Percentiles rank a stretch among this genome's conserved stretches.
phyloP scores from a whole-genome alignment of 1,140 invertebrate genomes.

The Caenorhabditis brenneri region DNA sequence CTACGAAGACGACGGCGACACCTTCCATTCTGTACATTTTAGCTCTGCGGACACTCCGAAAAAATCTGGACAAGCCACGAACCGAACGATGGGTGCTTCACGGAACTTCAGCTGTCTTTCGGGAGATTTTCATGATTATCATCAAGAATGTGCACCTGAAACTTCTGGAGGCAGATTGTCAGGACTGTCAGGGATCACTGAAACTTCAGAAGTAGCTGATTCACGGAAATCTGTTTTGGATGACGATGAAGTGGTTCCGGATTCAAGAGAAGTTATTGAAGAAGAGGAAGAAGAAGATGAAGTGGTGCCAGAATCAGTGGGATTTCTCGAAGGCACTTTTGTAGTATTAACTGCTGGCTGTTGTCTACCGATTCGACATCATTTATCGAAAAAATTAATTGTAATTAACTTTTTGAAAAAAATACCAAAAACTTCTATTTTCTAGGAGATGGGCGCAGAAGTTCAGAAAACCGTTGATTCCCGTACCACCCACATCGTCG shows the following conservation, averaged over 20 bases:
- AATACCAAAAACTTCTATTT: background rate
- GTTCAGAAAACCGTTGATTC: background rate
- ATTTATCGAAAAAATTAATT: slow-evolving; percentile 21
- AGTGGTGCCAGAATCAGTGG: background rate
- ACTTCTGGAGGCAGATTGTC: background rate
- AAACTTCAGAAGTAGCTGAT: background rate
- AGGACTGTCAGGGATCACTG: too few species aligned
- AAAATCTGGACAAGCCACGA: background rate
- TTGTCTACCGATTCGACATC: background rate
- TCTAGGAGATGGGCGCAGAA: background rate
- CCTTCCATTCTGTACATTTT: background rate
- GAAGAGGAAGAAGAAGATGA: background rate
- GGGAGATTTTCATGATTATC: background rate
- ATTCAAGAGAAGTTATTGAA: background rate
- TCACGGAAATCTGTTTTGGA: background rate
- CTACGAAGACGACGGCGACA: background rate
- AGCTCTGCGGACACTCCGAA: slow-evolving; percentile 1
- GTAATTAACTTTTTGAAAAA: background rate
- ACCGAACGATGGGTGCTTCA: background rate
- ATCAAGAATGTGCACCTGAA: background rate
- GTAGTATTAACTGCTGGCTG: background rate
- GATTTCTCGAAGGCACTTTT: background rate
- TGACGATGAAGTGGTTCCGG: background rate
- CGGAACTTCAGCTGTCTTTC: background rate
- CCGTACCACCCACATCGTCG: background rate